These are phyloP conservation scores for Hylyphantes graminicola DNA, from an alignment of 1,140 invertebrate species.

Conservation along the genomic window DNA sequence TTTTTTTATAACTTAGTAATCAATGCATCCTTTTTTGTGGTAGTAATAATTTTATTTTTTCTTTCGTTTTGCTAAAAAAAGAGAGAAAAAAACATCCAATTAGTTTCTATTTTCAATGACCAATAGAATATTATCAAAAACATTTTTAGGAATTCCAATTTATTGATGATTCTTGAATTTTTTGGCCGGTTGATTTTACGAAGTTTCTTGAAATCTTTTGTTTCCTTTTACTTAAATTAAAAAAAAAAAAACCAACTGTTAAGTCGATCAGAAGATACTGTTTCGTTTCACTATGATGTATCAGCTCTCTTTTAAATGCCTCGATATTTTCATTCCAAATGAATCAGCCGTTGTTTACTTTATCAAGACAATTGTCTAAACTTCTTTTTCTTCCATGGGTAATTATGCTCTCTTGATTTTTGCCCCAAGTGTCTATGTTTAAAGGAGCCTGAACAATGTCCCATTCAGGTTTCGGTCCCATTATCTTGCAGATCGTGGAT, in stretches of 20 bases:
- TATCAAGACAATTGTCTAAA: slow-evolving; percentile 31
- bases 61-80: no score
- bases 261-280: not conserved
- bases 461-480: slow-evolving; percentile 23
- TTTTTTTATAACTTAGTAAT: no score
- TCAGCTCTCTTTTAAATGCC: slow-evolving; percentile 14
- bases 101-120: no score
- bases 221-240: slow-evolving; percentile 1
- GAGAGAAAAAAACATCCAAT: no score
- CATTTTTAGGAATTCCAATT: no score
- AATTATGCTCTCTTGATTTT: slow-evolving; percentile 13
- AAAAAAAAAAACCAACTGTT: slow-evolving; percentile 3
- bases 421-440: not conserved
- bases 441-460: slow-evolving; percentile 15
- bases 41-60: no score
- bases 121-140: no score
- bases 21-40: no score
- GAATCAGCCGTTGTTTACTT: slow-evolving; percentile 34
- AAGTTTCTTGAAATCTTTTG: not conserved
- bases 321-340: slow-evolving; percentile 17
- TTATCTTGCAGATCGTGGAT: not conserved
- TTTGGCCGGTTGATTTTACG: no score
- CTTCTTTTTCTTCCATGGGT: slow-evolving; percentile 27
- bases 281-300: slow-evolving; percentile 24
- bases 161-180: no score